These are phyloP conservation scores for Cygnus atratus DNA, from an alignment of 2,113 vertebrate genomes.

Conservation along the genomic window DNA sequence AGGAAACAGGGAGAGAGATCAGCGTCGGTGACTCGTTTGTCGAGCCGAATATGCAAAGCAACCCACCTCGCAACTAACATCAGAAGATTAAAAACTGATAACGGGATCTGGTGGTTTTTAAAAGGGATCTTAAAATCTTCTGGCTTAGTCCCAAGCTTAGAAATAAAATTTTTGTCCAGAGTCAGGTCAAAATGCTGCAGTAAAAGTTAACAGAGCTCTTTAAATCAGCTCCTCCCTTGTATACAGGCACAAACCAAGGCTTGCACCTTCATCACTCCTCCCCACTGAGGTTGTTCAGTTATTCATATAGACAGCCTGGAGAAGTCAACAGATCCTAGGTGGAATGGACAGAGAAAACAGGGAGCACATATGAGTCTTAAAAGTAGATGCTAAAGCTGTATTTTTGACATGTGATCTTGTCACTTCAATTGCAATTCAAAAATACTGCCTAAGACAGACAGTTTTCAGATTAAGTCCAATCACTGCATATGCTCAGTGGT, in stretches of 20 bases:
- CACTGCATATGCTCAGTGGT: neutral
- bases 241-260: neutral
- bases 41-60: constrained; percentile 34
- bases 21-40: constrained; percentile 39
- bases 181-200: neutral
- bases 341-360: neutral
- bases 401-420: neutral
- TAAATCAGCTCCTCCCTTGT: neutral
- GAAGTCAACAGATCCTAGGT: neutral
- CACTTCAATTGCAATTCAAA: neutral
- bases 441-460: neutral
- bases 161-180: constrained; percentile 48
- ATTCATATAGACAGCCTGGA: neutral
- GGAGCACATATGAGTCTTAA: neutral
- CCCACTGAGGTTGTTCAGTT: neutral
- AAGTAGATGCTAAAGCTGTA: neutral
- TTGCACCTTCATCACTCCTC: neutral
- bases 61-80: constrained; percentile 28
- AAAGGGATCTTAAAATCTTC: constrained; percentile 38
- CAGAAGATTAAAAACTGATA: constrained; percentile 63
- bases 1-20: constrained; percentile 22
- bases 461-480: neutral
- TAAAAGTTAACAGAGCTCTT: neutral
- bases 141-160: constrained; percentile 27
- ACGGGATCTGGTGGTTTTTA: constrained; percentile 46